phyloP scores from a whole-genome alignment of 2,797 vertebrate species.

The Sardinella longiceps region DNA sequence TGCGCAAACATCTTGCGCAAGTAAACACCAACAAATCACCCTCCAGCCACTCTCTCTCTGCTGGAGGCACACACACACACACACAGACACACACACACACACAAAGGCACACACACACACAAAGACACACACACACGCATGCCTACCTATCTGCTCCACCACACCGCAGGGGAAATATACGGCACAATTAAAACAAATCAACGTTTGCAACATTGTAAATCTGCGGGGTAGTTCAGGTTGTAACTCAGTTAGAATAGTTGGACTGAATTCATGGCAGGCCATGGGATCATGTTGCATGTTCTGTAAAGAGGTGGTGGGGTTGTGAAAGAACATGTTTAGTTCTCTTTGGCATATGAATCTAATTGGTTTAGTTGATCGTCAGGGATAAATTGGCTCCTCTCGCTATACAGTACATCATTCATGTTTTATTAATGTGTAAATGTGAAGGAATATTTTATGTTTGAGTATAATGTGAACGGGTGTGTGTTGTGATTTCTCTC shows the following conservation, averaged over 20 bases:
- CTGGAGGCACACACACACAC: neutral
- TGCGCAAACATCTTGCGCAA: constrained; percentile 18
- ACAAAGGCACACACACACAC: no score
- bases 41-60: neutral
- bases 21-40: constrained; percentile 24
- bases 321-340: neutral
- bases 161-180: constrained; percentile 18
- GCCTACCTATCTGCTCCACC: constrained; percentile 1
- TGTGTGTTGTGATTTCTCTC: neutral
- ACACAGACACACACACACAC: no score
- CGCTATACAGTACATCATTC: neutral
- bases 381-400: no score
- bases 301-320: neutral
- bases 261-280: neutral
- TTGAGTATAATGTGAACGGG: neutral
- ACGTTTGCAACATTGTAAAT: constrained; percentile 17
- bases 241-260: neutral
- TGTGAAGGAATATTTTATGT: neutral
- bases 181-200: constrained; percentile 4
- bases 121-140: neutral
- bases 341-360: neutral
- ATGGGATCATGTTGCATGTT: neutral
- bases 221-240: neutral
- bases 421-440: neutral
- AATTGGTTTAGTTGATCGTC: no score